Percentiles rank a stretch among this genome's conserved stretches.
Evolutionary conservation across 2,888 invertebrate genomes (phyloP).

Genomic region (Ennomos fuscantarius): DNA sequence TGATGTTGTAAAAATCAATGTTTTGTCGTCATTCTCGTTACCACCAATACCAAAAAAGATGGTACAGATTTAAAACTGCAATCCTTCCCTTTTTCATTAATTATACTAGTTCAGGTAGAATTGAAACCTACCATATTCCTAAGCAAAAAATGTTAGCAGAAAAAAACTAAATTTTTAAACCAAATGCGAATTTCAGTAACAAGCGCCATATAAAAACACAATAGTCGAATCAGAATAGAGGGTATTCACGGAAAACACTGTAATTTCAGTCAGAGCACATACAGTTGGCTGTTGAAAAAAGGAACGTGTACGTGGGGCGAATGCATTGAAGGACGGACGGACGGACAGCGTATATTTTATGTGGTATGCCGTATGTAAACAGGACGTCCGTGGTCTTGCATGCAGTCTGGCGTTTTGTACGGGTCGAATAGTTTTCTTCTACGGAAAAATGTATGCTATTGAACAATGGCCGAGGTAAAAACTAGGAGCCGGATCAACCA

Average conservation of each 20-base stretch:
- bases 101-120: too few relatives aligned
- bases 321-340: conserved; percentile 56
- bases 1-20: too few relatives aligned
- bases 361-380: conserved; percentile 12
- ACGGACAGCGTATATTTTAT: conserved; percentile 47
- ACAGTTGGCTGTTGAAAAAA: conserved; percentile 65
- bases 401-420: conserved; percentile 4
- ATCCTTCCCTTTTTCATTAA: too few relatives aligned
- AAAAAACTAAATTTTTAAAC: conserved; percentile 11
- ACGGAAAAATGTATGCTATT: not conserved
- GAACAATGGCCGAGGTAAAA: too few relatives aligned
- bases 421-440: not conserved
- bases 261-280: conserved; percentile 80
- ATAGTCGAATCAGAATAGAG: conserved; percentile 76
- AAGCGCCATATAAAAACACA: conserved; percentile 51
- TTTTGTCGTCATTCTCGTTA: too few relatives aligned
- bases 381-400: conserved; percentile 4
- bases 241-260: conserved; percentile 70
- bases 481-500: too few relatives aligned
- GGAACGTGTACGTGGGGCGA: conserved; percentile 67
- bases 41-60: too few relatives aligned
- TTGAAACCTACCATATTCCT: too few relatives aligned
- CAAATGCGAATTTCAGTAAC: conserved; percentile 31
- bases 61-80: too few relatives aligned
- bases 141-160: not conserved